A percentile compares a stretch with the other conserved stretches of the same genome.
Conservation (phyloP, 2,113 vertebrate genomes). For the Naja naja region DNA sequence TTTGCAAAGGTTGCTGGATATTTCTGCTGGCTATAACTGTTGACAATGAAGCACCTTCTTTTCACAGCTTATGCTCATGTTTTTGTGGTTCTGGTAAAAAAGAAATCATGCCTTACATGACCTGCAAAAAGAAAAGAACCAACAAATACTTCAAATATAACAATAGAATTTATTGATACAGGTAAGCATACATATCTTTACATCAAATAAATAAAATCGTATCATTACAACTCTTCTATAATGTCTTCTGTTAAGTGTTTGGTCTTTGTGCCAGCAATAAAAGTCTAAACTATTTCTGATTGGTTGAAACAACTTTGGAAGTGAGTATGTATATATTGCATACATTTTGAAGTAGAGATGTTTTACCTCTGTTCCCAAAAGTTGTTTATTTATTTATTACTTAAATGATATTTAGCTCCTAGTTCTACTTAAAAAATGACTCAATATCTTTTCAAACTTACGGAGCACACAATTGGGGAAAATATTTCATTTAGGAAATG, state of each 20-base stretch:
- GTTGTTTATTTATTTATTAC: not conserved
- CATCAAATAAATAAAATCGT: not conserved
- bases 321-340: not conserved
- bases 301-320: not conserved
- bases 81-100: not conserved
- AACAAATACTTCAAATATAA: not conserved
- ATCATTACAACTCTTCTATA: not conserved
- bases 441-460: not conserved
- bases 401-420: not conserved
- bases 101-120: not conserved
- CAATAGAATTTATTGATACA: not conserved
- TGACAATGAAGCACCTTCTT: not conserved
- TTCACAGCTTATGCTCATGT: not conserved
- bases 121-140: not conserved
- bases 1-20: not conserved
- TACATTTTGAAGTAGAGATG: not conserved
- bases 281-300: not conserved
- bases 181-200: not conserved
- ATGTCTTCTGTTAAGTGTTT: not conserved
- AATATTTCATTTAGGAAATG: not conserved
- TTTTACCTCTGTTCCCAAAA: not conserved
- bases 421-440: not conserved
- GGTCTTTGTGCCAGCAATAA: not conserved
- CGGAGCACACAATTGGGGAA: not conserved
- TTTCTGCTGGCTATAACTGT: not conserved